These are phyloP conservation scores for Pleuronectes platessa DNA, from an alignment of 2,113 vertebrate genomes.

Conservation along the genomic window DNA sequence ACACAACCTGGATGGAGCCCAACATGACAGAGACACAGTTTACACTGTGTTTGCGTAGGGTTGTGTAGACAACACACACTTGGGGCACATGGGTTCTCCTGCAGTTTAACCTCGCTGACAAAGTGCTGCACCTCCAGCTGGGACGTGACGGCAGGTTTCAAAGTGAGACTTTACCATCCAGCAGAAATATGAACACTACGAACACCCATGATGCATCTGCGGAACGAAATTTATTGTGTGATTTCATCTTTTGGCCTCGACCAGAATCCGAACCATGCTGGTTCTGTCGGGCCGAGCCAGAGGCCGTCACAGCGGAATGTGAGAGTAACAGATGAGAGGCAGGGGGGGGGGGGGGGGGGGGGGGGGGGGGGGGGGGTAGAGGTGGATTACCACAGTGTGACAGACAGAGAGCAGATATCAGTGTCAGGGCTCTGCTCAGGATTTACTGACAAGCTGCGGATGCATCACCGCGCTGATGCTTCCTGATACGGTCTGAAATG, in stretches of 20 bases:
- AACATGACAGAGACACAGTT: no score
- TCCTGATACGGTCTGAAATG: slow-evolving; percentile 13
- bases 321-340: slow-evolving; percentile 30
- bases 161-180: no score
- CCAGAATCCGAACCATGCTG: slow-evolving; percentile 12
- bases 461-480: slow-evolving; percentile 18
- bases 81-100: no score
- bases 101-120: no score
- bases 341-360: no score
- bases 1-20: no score
- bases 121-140: no score
- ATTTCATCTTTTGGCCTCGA: slow-evolving; percentile 24
- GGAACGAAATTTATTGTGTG: slow-evolving; percentile 6
- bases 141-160: no score
- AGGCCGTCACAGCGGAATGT: slow-evolving; percentile 11
- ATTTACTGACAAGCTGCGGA: slow-evolving; percentile 33
- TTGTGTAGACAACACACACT: no score
- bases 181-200: not conserved
- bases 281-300: slow-evolving; percentile 11
- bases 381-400: slow-evolving; percentile 51
- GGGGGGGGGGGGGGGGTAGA: not conserved
- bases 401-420: slow-evolving; percentile 53
- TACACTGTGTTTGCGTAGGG: no score
- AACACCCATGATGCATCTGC: not conserved
- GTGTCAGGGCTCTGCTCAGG: slow-evolving; percentile 37